Evolutionary conservation across 2,113 vertebrate species (phyloP).

Genomic region (Asarcornis scutulata): DNA sequence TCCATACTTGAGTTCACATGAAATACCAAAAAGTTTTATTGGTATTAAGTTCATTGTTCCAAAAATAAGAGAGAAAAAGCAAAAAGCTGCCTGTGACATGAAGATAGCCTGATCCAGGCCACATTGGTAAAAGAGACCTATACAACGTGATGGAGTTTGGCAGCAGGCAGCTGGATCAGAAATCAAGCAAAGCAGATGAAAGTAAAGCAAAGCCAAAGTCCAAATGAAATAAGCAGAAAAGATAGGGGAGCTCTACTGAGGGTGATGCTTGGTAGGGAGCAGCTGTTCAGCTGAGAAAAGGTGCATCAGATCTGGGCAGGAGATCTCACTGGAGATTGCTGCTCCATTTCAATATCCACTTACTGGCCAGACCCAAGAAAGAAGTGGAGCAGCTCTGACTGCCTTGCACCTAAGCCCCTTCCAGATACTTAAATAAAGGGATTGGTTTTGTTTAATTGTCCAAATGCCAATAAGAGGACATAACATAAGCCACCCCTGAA

Average conservation of each 20-base stretch:
- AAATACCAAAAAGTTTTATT: constrained; percentile 23
- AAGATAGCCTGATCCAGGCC: not conserved
- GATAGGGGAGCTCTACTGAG: not conserved
- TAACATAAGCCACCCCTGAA: not conserved
- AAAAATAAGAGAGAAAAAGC: not conserved
- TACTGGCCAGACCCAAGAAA: not conserved
- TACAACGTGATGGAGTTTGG: not conserved
- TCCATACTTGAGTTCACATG: constrained; percentile 41
- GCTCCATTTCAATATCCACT: not conserved
- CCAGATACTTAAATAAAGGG: not conserved
- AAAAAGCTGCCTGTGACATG: not conserved
- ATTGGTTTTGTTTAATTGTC: not conserved
- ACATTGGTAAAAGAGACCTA: not conserved
- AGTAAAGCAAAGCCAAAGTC: not conserved
- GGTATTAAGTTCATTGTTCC: not conserved
- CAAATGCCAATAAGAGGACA: not conserved
- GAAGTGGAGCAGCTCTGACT: not conserved
- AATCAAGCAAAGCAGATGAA: not conserved
- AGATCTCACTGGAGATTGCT: not conserved
- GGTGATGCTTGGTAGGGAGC: not conserved
- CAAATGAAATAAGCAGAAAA: not conserved
- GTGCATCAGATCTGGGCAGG: not conserved
- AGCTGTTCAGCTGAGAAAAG: not conserved
- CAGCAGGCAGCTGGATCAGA: not conserved
- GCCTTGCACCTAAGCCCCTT: not conserved